Evolutionary conservation across 2,888 invertebrate genomes (phyloP).

Genomic region (Rhorus exstirpatorius): DNA sequence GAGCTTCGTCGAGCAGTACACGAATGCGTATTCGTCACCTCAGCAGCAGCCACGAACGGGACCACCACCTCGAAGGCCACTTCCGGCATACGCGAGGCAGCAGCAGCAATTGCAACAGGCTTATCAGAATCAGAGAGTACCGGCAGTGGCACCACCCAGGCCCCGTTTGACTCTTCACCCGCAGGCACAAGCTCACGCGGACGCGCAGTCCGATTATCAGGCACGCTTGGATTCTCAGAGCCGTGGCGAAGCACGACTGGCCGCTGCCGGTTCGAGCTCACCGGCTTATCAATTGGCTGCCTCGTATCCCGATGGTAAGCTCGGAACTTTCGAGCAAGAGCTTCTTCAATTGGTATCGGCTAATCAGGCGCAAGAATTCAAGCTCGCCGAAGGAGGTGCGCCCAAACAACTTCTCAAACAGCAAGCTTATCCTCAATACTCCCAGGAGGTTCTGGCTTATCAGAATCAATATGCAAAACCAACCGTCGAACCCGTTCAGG

Average conservation of each 20-base stretch:
- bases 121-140: constrained; percentile 82
- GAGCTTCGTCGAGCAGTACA: constrained; percentile 80
- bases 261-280: constrained; percentile 73
- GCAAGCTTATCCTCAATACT: constrained; percentile 74
- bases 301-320: constrained; percentile 78
- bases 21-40: constrained; percentile 73
- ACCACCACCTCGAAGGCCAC: constrained; percentile 76
- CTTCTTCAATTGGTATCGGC: constrained; percentile 82
- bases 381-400: constrained; percentile 75
- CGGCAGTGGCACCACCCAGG: constrained; percentile 80
- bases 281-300: constrained; percentile 77
- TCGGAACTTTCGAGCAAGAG: constrained; percentile 83
- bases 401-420: constrained; percentile 73
- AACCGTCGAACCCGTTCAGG: constrained; percentile 67
- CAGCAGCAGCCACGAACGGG: constrained; percentile 63
- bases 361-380: constrained; percentile 83
- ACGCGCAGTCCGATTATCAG: constrained; percentile 78
- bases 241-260: constrained; percentile 78
- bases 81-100: constrained; percentile 80
- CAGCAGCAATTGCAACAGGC: constrained; percentile 83
- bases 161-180: constrained; percentile 79
- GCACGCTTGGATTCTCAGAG: constrained; percentile 78
- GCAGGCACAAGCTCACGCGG: constrained; percentile 80
- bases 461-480: constrained; percentile 77
- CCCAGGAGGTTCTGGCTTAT: constrained; percentile 77